Base-by-base conservation (phyloP, 1,140 invertebrate species). In the Drosophila pectinifera region DNA sequence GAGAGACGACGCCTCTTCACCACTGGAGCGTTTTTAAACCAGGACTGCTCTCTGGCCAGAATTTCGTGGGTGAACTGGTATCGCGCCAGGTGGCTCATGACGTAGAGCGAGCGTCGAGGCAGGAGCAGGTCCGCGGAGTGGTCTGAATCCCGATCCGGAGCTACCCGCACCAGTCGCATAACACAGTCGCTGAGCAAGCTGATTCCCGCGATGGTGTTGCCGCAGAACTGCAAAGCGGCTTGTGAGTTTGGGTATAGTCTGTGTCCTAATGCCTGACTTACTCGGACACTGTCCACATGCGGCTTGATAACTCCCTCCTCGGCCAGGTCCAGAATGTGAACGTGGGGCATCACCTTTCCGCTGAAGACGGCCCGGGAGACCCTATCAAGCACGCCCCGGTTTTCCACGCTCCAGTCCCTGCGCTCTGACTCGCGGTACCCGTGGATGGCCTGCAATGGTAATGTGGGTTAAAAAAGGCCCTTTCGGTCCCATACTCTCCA, bases 31-130 rank as follows among this genome's bases (percentile, higher is more conserved):
- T 94, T 95, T 57, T 95, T 93, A 92, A 98, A 99, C 51, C 92
- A 85, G 5, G 97, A 98, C 22, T 95, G 91, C 48, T 95, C 94
- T 53, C 95, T 95, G 58, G 93, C 93, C 31, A 99, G 93, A 74
- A 99, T 95, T 93, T 98, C 98, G 93, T 99, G 98, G n/a, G 96
- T 97, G 91, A 96, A 99, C 56, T 97, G 94, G 91, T 98, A 99
- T 26, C 98, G 94, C 1, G 96, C 96, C 63, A 92, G 90, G 75
- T 96, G 95, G 73, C 97, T 98, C 97, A 99, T 98, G 48, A 99
- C 95, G 89, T 99, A 99, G 4, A 99, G 93, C 2, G 97, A 98
- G 82, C 96, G 93, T 63, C 95, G 93, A 48, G 95, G 95, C 22
- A 99, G 92, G 24, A 97, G 92, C 63, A 98, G 94, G 93, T 98